Base-by-base conservation (phyloP, 2,888 invertebrate species). In the Tenthredo amoena region DNA sequence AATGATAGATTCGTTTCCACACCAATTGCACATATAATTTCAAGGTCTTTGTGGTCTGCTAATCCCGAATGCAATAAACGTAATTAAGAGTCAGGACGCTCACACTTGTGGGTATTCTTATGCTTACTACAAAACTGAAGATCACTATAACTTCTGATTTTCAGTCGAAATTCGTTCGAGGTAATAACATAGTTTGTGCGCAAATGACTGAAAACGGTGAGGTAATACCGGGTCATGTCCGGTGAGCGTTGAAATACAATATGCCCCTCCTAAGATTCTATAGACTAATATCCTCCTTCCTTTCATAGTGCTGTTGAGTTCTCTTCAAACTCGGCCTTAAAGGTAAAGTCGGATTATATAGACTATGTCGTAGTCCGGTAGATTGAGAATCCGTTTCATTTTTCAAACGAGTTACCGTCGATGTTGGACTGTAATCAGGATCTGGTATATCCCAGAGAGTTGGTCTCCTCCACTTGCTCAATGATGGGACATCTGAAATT, bases 281-380 rank as follows among this genome's bases (percentile, higher is more conserved):
- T 47, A 83, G 65, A 47, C 68, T 83, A 83, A 71, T 71, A 71
- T 50, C 83, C 50, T 83, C 83, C 83, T 83, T 65, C 83, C 68
- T 83, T 83, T 83, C 83, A 83, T 47, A 83, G 83, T 47, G 68
- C 47, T 71, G 83, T 83, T 65, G 83, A 68, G 40, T 83, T 31
- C 58, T 83, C 83, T 65, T 83, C 83, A 83, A 47, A 83, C 83
- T 83, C 58, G 83, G 65, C 83, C 83, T 83, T 83, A 83, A 83
- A 83, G 83, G 83, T 83, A 83, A 83, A 71, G 68, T 43, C 68
- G 83, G 47, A 71, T 83, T 83, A 83, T 26, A 71, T 83, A 68
- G 83, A 83, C 68, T 68, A 26, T 68, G 83, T 10, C 43, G 43
- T 43, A 34, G 34, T 40, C 68, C 43, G 31, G 68, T 12, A 47